Evolutionary conservation across 2,888 invertebrate genomes (phyloP), one percentile per base, ranked within the genome.

Genomic region (Monoplex corrugatus): DNA sequence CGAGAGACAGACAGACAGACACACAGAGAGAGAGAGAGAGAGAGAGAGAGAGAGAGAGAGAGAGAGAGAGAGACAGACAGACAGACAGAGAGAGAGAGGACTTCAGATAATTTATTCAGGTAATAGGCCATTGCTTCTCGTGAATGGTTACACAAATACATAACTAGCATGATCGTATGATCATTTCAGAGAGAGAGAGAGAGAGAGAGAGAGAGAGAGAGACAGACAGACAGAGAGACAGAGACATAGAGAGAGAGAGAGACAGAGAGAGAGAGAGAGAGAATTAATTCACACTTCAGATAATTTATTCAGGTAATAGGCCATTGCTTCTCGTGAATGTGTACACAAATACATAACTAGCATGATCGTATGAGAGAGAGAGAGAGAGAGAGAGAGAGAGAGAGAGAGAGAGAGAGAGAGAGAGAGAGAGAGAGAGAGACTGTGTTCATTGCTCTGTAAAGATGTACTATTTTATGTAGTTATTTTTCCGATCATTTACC

Each of bases 341-440:
- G 16, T 57, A 16, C 28, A 28, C 57, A 57, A 57, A 28, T 23
- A 23, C 28, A 28, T 57, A 5, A 57, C 57, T 57, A 28, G 57
- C 10, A 57, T 23, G n/a, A 50, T 8, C 8, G 19, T 50, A 50
- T 50, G 19, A 50, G n/a, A n/a, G n/a, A n/a, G n/a, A 23, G 28
- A 57, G 28, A 57, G 57, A 57, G 38, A 23, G n/a, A 57, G 32
- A 44, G 28, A 50, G 45, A n/a, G 45, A n/a, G 32, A 82, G 82
- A 32, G 82, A 38, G 82, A 82, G 82, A 82, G 82, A 82, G 82
- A 82, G 38, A 82, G 82, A 38, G 82, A 82, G 82, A 82, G 82
- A 82, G 82, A 82, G 40, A 82, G 82, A 38, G 82, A 38, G 82
- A 82, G 40, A 38, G 82, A 38, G 40, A 38, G 63, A 68, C 43